phyloP scores from a whole-genome alignment of 2,888 invertebrate genomes.

The Cremastinae sp. region DNA sequence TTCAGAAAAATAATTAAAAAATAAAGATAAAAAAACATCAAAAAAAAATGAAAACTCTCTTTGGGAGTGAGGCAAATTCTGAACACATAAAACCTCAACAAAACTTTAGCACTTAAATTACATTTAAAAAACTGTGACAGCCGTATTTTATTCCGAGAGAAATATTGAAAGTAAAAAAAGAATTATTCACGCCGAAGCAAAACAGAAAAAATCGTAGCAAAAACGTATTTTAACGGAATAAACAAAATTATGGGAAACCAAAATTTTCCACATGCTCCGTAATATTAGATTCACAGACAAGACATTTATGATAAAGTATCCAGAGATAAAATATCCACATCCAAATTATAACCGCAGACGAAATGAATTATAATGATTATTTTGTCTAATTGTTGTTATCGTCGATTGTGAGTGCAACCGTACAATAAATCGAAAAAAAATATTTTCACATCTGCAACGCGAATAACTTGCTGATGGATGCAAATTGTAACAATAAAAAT shows the following conservation, averaged over 20 bases:
- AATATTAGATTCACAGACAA: too few species aligned
- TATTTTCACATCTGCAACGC: too few species aligned
- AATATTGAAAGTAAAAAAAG: conserved; percentile 46
- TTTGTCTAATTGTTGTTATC: too few species aligned
- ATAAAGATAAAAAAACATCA: background rate
- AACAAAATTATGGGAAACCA: background rate
- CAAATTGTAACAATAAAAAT: conserved; percentile 35
- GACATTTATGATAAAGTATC: too few species aligned
- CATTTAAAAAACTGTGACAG: conserved; percentile 6
- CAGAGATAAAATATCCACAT: conserved; percentile 3
- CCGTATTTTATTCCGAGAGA: conserved; percentile 23
- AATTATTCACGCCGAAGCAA: conserved; percentile 1
- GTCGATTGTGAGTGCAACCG: too few species aligned
- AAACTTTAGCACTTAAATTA: conserved; percentile 24
- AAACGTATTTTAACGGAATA: too few species aligned
- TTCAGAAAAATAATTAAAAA: background rate
- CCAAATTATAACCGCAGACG: conserved; percentile 17
- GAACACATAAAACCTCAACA: conserved; percentile 21
- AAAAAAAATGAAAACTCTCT: too few species aligned
- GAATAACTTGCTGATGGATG: too few species aligned
- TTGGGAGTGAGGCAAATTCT: background rate
- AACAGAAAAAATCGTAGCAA: background rate
- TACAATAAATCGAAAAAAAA: too few species aligned
- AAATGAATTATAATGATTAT: too few species aligned
- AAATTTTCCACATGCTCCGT: too few species aligned